Conservation (phyloP, 1,140 invertebrate genomes). For the Trichomalopsis sarcophagae region DNA sequence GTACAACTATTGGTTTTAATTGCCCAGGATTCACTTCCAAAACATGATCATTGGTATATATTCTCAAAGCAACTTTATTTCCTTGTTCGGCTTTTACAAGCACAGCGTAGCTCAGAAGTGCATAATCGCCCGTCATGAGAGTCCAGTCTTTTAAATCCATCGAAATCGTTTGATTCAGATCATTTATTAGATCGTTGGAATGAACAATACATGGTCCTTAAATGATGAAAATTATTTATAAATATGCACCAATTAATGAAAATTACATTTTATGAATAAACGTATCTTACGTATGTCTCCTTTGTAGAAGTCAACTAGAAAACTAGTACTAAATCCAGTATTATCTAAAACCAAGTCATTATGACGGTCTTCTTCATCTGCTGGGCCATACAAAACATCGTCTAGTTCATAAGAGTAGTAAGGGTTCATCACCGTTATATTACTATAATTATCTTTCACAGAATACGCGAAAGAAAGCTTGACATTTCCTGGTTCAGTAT, state of each 20-base stretch:
- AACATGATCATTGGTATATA: conserved; percentile 49
- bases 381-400: not conserved
- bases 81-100: conserved; percentile 55
- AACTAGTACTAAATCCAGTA: conserved; percentile 51
- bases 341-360: conserved; percentile 57
- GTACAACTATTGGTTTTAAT: conserved; percentile 29
- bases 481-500: conserved; percentile 52
- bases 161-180: conserved; percentile 55
- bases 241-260: not conserved
- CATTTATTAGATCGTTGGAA: conserved; percentile 53
- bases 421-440: conserved; percentile 57
- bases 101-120: conserved; percentile 54
- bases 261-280: not conserved
- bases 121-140: conserved; percentile 58
- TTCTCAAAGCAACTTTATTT: conserved; percentile 55
- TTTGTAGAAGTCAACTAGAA: conserved; percentile 44
- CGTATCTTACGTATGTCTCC: conserved; percentile 50
- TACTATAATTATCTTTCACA: conserved; percentile 48
- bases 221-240: not conserved
- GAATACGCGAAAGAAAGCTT: conserved; percentile 57
- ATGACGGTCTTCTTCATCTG: not conserved
- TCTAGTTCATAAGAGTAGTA: conserved; percentile 54
- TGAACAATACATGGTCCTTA: conserved; percentile 61
- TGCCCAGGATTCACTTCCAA: conserved; percentile 56
- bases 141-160: conserved; percentile 58